A percentile compares a stretch with the other conserved stretches of the same genome.
Conservation (phyloP, 2,113 vertebrate species). For the Leucopsar rothschildi region DNA sequence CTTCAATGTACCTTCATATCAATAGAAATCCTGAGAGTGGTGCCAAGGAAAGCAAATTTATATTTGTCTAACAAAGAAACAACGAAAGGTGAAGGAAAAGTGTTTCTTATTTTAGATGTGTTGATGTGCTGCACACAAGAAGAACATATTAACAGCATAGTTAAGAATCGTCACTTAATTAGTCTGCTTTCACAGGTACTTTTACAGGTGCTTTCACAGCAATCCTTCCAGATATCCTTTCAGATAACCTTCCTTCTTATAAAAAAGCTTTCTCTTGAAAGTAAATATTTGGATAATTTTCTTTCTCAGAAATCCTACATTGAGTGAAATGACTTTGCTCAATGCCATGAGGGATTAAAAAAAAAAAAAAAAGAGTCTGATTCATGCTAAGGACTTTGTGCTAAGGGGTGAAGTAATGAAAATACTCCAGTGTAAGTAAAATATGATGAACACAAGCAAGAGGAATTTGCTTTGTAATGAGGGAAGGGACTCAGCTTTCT, state of each 20-base stretch:
- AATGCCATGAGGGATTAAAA: not conserved
- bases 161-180: not conserved
- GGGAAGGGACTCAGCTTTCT: not conserved
- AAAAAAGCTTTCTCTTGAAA: not conserved
- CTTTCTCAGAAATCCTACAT: not conserved
- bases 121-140: fast-evolving
- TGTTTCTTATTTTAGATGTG: not conserved
- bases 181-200: not conserved
- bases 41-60: not conserved
- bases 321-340: not conserved
- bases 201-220: not conserved
- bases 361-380: not conserved
- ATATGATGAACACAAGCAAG: not conserved
- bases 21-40: not conserved
- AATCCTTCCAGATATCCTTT: not conserved
- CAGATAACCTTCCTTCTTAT: not conserved
- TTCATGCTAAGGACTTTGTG: not conserved
- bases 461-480: not conserved
- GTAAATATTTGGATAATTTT: not conserved
- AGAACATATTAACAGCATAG: not conserved
- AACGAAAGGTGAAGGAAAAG: not conserved
- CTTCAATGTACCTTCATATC: not conserved
- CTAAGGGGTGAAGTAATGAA: not conserved
- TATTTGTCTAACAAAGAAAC: not conserved
- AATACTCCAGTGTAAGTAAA: not conserved